Evolutionary conservation across 1,140 invertebrate species (phyloP), one percentile per base, ranked within the genome.

Genomic region (Drosophila ercepeae): DNA sequence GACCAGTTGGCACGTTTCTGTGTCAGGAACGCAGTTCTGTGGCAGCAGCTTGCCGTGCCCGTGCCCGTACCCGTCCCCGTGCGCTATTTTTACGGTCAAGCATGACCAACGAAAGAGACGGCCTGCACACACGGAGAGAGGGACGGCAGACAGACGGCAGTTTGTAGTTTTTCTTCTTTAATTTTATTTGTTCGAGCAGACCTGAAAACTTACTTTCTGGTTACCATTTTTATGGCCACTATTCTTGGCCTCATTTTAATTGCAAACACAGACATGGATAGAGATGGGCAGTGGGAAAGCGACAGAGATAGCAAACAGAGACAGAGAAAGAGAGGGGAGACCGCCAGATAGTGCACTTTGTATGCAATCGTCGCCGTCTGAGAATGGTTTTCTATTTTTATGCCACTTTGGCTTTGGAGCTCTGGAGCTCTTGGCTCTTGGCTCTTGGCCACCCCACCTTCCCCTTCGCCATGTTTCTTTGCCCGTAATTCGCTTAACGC

Each of bases 231-330:
- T 69, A 69, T 82, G 52, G 61, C 68, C 58, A 48, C 41, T 45
- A 70, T 67, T 58, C 75, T 70, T 84, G 64, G 81, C 75, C 78
- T 54, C 76, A 79, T 75, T 83, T 86, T 83, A 83, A 83, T 83
- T 86, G 81, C 81, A 61, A 78, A 61, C 78, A 59, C 27, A 58
- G 23, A 5, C 36, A 39, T 13, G 1, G 5, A 29, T 14, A 18
- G 27, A 55, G 34, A 25, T 14, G n/a, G 32, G 19, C 8, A 8
- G 7, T 1, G 16, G 5, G 23, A 11, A 19, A 18, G 42, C 16
- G 19, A 8, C 18, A 48, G 9, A 50, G 34, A 32, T 41, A 42
- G 42, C 44, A 39, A 13, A 13, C 16, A 2, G 19, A 6, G 44
- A 9, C 2, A n/a, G 11, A 25, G 19, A 45, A 8, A 45, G 21